phyloP scores from a whole-genome alignment of 35 echinoderm and acorn worm genomes.

The Antedon bifida region DNA sequence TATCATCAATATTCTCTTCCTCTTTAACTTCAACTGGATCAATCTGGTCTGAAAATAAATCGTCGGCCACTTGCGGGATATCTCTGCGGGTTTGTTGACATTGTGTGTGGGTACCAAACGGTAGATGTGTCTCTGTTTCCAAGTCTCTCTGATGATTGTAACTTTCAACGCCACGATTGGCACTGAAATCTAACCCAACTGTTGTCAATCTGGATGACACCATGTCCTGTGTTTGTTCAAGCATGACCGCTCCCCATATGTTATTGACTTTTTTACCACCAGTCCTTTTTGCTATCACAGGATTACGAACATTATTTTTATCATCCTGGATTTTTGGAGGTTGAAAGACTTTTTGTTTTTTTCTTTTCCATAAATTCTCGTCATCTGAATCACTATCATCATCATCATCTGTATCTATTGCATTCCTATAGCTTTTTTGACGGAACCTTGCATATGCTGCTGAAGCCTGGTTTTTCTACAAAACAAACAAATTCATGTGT shows the following conservation, averaged over 20 bases:
- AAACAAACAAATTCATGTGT: not conserved
- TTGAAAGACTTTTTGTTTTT: not conserved
- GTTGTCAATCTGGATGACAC: constrained; percentile 43
- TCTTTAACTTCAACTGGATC: constrained; percentile 4
- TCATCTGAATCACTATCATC: not conserved
- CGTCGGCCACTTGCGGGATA: constrained; percentile 22
- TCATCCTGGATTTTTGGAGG: not conserved
- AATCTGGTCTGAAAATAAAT: constrained; percentile 27
- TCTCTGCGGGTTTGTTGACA: not conserved
- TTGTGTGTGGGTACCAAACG: constrained; percentile 7
- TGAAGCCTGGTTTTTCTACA: not conserved
- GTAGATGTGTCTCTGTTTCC: constrained; percentile 3
- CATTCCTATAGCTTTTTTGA: not conserved
- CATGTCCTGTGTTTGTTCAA: constrained; percentile 42
- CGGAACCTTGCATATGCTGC: not conserved
- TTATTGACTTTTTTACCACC: constrained; percentile 30
- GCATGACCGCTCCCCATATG: constrained; percentile 63
- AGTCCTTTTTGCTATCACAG: not conserved
- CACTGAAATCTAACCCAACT: constrained; percentile 38
- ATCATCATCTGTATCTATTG: not conserved
- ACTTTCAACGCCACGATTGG: constrained; percentile 51
- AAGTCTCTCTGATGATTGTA: constrained; percentile 36
- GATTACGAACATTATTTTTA: not conserved
- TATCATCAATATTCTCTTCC: constrained; percentile 19
- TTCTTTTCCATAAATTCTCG: not conserved